phyloP scores from a whole-genome alignment of 2,888 invertebrate genomes.

The Diaprepes abbreviatus region DNA sequence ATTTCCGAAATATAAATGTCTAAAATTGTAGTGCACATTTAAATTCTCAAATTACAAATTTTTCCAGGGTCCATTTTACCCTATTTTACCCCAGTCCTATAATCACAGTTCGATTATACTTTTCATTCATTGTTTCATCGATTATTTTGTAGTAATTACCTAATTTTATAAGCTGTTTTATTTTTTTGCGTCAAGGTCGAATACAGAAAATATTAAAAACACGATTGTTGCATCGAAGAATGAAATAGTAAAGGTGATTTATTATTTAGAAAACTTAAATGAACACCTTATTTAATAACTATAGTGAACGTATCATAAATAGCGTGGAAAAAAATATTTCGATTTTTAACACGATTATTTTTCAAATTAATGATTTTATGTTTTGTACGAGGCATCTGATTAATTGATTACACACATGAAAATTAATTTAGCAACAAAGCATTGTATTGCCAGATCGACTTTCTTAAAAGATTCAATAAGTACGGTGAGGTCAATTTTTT shows the following conservation, averaged over 20 bases:
- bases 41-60: too few species aligned
- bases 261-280: slow-evolving; percentile 18
- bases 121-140: slow-evolving; percentile 43
- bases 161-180: slow-evolving; percentile 34
- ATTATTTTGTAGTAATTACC: slow-evolving; percentile 38
- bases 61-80: too few species aligned
- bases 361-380: slow-evolving; percentile 3
- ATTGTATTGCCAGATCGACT: background rate
- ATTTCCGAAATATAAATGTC: too few species aligned
- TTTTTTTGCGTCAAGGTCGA: slow-evolving; percentile 29
- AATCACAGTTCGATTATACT: slow-evolving; percentile 14
- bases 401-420: background rate
- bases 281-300: slow-evolving; percentile 19
- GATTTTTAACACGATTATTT: slow-evolving; percentile 12
- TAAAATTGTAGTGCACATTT: too few species aligned
- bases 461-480: background rate
- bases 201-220: slow-evolving; percentile 9
- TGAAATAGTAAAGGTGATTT: slow-evolving; percentile 26
- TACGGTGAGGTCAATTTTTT: background rate
- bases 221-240: slow-evolving; percentile 26
- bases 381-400: background rate
- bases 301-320: slow-evolving; percentile 14
- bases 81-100: background rate
- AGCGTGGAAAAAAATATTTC: slow-evolving; percentile 4
- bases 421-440: background rate